phyloP scores from a whole-genome alignment of 2,797 vertebrate genomes.

The Apodemus agrarius region DNA sequence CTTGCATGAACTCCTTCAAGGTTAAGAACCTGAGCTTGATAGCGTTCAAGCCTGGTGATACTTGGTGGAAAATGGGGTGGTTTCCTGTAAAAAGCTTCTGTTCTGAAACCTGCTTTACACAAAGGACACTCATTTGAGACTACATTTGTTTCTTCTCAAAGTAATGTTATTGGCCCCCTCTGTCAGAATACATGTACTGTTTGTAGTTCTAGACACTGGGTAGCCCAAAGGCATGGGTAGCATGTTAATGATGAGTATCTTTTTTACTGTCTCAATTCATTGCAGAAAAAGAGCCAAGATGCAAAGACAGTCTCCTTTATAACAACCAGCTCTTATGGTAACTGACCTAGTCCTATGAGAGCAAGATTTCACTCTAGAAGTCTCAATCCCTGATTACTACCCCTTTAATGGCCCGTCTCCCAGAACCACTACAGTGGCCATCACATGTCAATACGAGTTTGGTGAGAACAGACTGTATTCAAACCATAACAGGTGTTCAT shows the following conservation, averaged over 20 bases:
- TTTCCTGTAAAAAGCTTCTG: not conserved
- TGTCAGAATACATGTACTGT: not conserved
- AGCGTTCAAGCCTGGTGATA: not conserved
- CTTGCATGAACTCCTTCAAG: constrained; percentile 33
- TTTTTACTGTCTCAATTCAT: not conserved
- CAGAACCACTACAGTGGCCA: no score
- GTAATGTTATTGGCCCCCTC: not conserved
- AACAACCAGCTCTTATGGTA: not conserved
- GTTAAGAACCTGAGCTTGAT: not conserved
- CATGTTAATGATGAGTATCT: not conserved
- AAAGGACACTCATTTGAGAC: constrained; percentile 25
- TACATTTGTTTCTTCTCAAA: constrained; percentile 45
- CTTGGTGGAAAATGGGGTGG: not conserved
- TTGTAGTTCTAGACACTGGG: not conserved
- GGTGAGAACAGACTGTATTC: not conserved
- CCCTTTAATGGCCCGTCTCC: not conserved
- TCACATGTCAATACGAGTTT: not conserved
- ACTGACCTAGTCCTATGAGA: not conserved
- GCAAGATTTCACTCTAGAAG: not conserved
- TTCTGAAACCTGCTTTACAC: not conserved
- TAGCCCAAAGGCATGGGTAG: no score
- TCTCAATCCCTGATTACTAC: no score
- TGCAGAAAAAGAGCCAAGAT: not conserved
- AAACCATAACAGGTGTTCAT: not conserved
- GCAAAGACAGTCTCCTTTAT: not conserved